Conservation (phyloP, 2,113 vertebrate genomes). For the pig (Sus scrofa) region DNA sequence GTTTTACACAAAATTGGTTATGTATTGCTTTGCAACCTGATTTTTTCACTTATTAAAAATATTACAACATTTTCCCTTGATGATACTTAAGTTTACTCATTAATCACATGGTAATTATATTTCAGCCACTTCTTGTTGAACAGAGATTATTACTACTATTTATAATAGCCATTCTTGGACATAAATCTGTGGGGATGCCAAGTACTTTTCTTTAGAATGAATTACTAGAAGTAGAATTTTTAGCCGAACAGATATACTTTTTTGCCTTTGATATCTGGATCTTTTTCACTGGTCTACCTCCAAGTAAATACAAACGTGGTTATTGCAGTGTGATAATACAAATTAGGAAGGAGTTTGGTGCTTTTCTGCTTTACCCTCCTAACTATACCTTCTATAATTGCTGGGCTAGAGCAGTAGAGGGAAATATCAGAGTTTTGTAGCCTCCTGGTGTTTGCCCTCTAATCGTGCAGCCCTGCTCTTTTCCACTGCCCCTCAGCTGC, state of each 20-base stretch:
- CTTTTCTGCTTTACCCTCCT: not conserved
- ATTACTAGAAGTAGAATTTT: not conserved
- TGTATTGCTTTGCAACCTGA: not conserved
- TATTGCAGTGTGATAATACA: not conserved
- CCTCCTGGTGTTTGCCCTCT: rapidly evolving
- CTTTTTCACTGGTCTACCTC: not conserved
- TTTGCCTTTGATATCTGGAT: not conserved
- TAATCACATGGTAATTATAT: not conserved
- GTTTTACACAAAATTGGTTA: slow-evolving; percentile 6
- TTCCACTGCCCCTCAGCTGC: not conserved
- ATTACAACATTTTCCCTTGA: slow-evolving; percentile 20
- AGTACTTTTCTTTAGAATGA: not conserved
- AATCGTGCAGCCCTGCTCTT: not conserved
- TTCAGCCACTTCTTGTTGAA: not conserved
- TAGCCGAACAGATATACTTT: not conserved
- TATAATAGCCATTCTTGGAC: not conserved
- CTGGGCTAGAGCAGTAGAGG: not conserved
- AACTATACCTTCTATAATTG: not conserved
- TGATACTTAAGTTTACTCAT: not conserved
- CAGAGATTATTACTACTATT: not conserved
- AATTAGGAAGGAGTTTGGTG: not conserved
- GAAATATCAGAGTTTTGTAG: not conserved
- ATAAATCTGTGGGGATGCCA: not conserved
- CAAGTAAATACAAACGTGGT: not conserved
- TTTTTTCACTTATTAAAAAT: slow-evolving; percentile 51